Conservation (phyloP, 2,113 vertebrate genomes). For the Tichodroma muraria region DNA sequence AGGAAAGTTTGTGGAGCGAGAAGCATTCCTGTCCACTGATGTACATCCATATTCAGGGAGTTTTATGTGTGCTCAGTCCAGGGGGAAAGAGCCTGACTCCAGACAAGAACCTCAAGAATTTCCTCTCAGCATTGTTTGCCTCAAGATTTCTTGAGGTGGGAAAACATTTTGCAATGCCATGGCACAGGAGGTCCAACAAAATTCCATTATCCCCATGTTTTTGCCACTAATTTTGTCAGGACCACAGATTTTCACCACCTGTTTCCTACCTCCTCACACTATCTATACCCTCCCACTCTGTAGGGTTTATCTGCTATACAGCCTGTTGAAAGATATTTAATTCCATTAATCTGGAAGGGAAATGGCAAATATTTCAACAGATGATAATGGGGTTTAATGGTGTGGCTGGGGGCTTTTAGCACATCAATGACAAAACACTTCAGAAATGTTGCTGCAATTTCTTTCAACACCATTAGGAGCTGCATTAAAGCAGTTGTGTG, state of each 20-base stretch:
- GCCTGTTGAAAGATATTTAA: not conserved
- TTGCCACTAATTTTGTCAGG: not conserved
- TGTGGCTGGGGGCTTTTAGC: not conserved
- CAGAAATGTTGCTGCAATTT: not conserved
- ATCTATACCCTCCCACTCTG: rapidly evolving
- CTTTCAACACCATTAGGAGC: not conserved
- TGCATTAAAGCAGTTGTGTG: not conserved
- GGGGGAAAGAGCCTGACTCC: not conserved
- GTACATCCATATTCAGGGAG: not conserved
- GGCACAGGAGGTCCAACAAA: not conserved
- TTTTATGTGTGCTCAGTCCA: rapidly evolving
- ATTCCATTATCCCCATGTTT: not conserved
- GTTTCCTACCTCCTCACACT: not conserved
- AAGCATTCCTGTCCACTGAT: not conserved
- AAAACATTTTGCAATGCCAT: not conserved
- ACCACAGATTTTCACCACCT: not conserved
- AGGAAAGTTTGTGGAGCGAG: not conserved
- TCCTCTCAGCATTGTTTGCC: not conserved
- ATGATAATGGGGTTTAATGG: not conserved
- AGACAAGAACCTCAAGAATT: not conserved
- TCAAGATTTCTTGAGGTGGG: not conserved
- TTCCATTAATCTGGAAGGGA: not conserved
- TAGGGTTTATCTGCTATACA: not conserved
- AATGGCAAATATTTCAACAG: not conserved
- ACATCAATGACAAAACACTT: not conserved